Evolutionary conservation across 2,113 vertebrate species (phyloP).

Genomic region (Melanerpes aurifrons): DNA sequence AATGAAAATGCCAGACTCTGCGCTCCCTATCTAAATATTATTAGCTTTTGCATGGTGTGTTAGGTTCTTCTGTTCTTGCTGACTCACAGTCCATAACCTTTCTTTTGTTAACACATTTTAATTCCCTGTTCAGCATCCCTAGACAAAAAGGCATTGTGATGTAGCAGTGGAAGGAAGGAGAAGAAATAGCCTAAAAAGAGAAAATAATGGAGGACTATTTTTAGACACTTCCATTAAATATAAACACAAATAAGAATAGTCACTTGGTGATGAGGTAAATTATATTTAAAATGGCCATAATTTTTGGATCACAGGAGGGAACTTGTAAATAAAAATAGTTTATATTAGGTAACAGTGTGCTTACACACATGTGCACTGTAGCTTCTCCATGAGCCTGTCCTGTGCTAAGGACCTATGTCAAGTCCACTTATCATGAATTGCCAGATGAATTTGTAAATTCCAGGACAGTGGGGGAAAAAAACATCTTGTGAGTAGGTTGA

Average conservation of each 20-base stretch:
- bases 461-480: background rate
- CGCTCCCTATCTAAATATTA: conserved; percentile 58
- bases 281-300: background rate
- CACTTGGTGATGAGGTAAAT: background rate
- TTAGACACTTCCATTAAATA: background rate
- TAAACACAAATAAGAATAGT: background rate
- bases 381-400: background rate
- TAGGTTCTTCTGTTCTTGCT: conserved; percentile 59
- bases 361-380: no score
- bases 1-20: conserved; percentile 67
- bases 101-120: conserved; percentile 42
- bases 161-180: background rate
- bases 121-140: conserved; percentile 37
- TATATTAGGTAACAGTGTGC: background rate
- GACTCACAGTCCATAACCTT: conserved; percentile 61
- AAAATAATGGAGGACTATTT: conserved; percentile 3
- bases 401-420: background rate
- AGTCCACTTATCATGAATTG: background rate
- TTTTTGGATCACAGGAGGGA: background rate
- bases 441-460: background rate
- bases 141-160: conserved; percentile 8
- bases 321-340: background rate
- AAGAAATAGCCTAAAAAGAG: background rate
- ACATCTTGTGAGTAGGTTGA: background rate
- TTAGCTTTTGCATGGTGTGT: conserved; percentile 59